Evolutionary conservation across 2,113 vertebrate species (phyloP).

Genomic region (Phaethornis superciliosus): DNA sequence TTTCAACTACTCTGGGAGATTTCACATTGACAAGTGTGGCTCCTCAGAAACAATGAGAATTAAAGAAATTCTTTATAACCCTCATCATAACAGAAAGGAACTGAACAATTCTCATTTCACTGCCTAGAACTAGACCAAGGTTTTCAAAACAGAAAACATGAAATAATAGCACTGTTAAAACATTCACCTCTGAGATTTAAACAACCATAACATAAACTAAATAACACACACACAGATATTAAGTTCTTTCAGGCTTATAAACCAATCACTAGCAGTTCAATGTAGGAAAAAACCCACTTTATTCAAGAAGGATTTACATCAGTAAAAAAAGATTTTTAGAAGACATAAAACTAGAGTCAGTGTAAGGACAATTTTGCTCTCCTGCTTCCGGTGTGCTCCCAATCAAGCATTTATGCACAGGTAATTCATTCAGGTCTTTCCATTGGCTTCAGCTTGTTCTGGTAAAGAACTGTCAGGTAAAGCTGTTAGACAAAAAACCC

Average conservation of each 20-base stretch:
- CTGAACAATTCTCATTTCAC: background rate
- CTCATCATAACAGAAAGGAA: background rate
- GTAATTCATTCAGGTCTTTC: background rate
- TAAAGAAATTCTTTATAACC: background rate
- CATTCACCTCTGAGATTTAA: background rate
- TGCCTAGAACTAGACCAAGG: background rate
- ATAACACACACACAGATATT: background rate
- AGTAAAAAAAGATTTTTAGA: background rate
- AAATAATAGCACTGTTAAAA: background rate
- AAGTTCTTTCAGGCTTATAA: background rate
- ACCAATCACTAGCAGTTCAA: background rate
- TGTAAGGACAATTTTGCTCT: background rate
- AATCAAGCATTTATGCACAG: background rate
- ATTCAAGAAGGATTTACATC: background rate
- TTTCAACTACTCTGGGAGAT: background rate
- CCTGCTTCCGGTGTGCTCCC: background rate
- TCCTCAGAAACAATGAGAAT: background rate
- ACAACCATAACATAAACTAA: background rate
- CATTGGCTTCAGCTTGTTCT: background rate
- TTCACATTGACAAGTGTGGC: background rate
- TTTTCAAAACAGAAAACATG: background rate
- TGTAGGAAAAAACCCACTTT: fast-evolving
- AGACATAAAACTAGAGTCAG: background rate
- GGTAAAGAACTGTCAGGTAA: background rate
- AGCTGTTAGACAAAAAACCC: too few species aligned